phyloP scores from a whole-genome alignment of 1,140 invertebrate species.

The Adelges cooleyi region DNA sequence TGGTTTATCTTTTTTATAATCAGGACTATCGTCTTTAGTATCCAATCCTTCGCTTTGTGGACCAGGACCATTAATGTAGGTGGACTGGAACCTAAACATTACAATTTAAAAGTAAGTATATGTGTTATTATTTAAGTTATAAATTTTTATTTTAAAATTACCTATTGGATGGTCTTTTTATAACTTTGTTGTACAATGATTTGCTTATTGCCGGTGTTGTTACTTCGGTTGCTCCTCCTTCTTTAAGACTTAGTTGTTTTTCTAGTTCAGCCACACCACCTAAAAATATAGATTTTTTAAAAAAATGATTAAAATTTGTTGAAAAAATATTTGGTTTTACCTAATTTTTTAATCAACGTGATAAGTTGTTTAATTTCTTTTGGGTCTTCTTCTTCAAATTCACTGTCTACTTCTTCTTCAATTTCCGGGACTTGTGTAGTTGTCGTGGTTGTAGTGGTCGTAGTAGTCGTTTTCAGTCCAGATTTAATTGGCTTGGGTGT shows the following conservation, averaged over 20 bases:
- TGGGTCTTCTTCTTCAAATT: slow-evolving; percentile 56
- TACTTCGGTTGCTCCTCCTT: slow-evolving; percentile 42
- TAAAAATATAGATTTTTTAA: slow-evolving; percentile 26
- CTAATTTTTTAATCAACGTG: slow-evolving; percentile 69
- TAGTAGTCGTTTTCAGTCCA: slow-evolving; percentile 38
- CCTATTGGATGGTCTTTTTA: slow-evolving; percentile 26
- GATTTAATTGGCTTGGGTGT: slow-evolving; percentile 39
- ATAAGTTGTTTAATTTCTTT: slow-evolving; percentile 73
- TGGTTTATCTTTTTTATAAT: slow-evolving; percentile 45
- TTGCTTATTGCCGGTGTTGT: slow-evolving; percentile 49
- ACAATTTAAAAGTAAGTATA: neutral
- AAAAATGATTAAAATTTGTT: neutral
- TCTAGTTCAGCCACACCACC: slow-evolving; percentile 70
- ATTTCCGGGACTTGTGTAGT: slow-evolving; percentile 42
- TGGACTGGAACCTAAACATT: slow-evolving; percentile 33
- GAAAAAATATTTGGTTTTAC: slow-evolving; percentile 34
- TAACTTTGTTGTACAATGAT: slow-evolving; percentile 49
- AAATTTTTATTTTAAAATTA: neutral
- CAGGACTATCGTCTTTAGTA: slow-evolving; percentile 28
- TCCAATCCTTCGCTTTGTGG: slow-evolving; percentile 60
- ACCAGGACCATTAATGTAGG: slow-evolving; percentile 38
- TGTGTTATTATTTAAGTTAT: neutral
- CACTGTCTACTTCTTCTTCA: slow-evolving; percentile 53
- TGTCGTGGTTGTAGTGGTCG: slow-evolving; percentile 43
- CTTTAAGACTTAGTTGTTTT: slow-evolving; percentile 51